phyloP scores from a whole-genome alignment of 2,888 invertebrate genomes.

The Hyposoter didymator region DNA sequence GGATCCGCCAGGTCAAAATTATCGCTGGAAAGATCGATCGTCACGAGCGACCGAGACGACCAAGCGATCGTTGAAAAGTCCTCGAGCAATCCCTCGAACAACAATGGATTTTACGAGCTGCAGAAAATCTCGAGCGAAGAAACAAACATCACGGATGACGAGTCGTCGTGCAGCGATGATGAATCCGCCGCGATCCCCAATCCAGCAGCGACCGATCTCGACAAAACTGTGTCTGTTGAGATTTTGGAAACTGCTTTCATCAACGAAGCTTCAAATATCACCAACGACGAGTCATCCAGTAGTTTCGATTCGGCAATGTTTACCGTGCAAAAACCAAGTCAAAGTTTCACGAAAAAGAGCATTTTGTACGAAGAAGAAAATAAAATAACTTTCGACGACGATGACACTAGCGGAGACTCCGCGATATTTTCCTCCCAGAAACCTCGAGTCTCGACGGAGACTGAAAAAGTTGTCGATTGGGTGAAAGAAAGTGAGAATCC shows the following conservation, averaged over 20 bases:
- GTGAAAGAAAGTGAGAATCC: neutral
- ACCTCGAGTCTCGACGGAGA: neutral
- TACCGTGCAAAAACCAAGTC: slow-evolving; percentile 23
- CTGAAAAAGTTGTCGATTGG: neutral
- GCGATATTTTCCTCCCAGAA: slow-evolving; percentile 41
- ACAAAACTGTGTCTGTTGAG: slow-evolving; percentile 32
- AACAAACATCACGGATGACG: slow-evolving; percentile 78
- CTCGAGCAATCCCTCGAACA: slow-evolving; percentile 28
- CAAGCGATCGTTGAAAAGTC: slow-evolving; percentile 24
- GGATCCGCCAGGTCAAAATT: slow-evolving; percentile 5
- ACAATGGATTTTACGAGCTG: slow-evolving; percentile 54
- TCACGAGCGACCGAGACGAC: slow-evolving; percentile 10
- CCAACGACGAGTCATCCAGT: slow-evolving; percentile 74
- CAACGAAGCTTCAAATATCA: slow-evolving; percentile 71
- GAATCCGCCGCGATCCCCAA: slow-evolving; percentile 43
- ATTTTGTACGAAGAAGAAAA: slow-evolving; percentile 20
- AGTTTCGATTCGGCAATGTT: slow-evolving; percentile 62
- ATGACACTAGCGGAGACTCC: slow-evolving; percentile 47
- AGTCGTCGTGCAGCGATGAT: slow-evolving; percentile 72
- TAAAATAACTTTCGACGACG: slow-evolving; percentile 22
- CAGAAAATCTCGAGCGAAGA: slow-evolving; percentile 56
- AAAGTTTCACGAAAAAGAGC: slow-evolving; percentile 5
- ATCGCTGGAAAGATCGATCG: slow-evolving; percentile 5
- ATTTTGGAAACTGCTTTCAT: neutral
- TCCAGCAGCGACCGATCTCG: neutral